These are phyloP conservation scores for Zaprionus nigranus DNA, from an alignment of 1,140 invertebrate species.

Conservation along the genomic window DNA sequence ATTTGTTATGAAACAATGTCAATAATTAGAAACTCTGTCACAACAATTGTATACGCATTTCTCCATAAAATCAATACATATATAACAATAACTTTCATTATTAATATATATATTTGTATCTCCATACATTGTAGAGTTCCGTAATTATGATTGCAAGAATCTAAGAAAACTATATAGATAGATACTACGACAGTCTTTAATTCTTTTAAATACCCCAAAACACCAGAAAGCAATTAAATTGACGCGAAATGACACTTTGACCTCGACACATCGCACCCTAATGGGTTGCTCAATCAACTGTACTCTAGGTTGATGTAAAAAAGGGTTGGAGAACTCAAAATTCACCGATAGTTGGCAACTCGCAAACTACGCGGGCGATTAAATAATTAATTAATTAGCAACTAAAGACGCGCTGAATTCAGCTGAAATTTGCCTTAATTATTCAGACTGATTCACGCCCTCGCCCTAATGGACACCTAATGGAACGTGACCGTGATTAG, in stretches of 20 bases:
- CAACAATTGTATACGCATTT: too few species aligned
- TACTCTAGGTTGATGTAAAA: neutral
- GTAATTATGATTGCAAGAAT: too few species aligned
- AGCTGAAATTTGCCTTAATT: constrained; percentile 6
- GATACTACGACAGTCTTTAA: neutral
- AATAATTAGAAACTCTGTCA: too few species aligned
- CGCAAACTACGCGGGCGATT: neutral
- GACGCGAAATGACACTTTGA: neutral
- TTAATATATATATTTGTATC: too few species aligned
- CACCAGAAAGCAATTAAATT: neutral
- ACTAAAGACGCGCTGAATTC: neutral
- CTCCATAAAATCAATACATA: too few species aligned
- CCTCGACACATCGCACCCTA: neutral
- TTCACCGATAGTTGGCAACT: neutral
- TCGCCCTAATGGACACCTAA: neutral
- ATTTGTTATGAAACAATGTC: too few species aligned
- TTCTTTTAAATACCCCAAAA: neutral
- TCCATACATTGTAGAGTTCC: too few species aligned
- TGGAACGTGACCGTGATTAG: neutral
- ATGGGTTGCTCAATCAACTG: neutral
- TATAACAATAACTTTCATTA: too few species aligned
- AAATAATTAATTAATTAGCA: constrained; percentile 7
- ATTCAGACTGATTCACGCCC: constrained; percentile 2
- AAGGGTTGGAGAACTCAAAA: neutral
- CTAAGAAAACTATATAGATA: too few species aligned